These are phyloP conservation scores for Conger conger DNA, from an alignment of 2,113 vertebrate species.

Conservation along the genomic window DNA sequence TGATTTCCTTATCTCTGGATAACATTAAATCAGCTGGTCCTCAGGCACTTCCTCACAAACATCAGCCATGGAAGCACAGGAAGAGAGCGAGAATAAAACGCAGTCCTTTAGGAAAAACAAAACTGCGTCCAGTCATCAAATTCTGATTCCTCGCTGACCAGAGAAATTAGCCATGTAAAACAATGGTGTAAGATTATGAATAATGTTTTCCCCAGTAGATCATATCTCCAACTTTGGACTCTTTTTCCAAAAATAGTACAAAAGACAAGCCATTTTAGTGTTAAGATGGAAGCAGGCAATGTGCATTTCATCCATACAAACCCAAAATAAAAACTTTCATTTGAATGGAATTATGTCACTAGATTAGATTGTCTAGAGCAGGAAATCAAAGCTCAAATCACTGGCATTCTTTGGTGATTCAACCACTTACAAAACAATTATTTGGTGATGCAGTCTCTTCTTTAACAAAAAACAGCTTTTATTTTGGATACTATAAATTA, in stretches of 20 bases:
- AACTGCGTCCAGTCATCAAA: neutral
- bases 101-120: neutral
- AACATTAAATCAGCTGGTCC: neutral
- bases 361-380: conserved; percentile 30
- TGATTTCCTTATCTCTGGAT: neutral
- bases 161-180: conserved; percentile 36
- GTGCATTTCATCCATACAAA: neutral
- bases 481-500: neutral
- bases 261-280: conserved; percentile 17
- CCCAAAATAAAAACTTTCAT: neutral
- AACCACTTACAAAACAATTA: neutral
- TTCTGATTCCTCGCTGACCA: neutral
- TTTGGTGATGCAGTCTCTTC: neutral
- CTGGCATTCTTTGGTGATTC: neutral
- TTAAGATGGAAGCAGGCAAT: conserved; percentile 4
- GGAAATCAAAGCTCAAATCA: conserved; percentile 9
- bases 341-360: neutral
- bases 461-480: neutral
- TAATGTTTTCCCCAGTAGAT: conserved; percentile 28
- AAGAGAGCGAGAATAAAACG: neutral
- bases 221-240: neutral
- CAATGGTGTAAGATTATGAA: conserved; percentile 41
- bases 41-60: neutral
- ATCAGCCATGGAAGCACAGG: neutral
- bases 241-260: neutral